These are phyloP conservation scores for Cavia porcellus DNA, from an alignment of 2,113 vertebrate genomes.

Conservation along the genomic window DNA sequence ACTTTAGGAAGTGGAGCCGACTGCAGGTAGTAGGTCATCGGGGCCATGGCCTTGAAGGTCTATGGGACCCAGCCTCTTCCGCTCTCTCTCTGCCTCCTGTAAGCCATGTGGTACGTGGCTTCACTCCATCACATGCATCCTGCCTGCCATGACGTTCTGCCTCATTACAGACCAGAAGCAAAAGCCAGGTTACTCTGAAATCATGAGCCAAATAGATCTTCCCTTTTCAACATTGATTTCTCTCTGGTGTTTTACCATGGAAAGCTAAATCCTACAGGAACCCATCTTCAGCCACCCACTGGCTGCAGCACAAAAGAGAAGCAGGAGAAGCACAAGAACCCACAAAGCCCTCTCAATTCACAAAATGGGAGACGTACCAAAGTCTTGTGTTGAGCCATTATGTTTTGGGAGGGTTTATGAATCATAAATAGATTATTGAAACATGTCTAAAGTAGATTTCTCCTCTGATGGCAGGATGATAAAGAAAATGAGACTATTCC, in stretches of 20 bases:
- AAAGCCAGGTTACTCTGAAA: background rate
- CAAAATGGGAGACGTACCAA: background rate
- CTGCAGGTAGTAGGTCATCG: background rate
- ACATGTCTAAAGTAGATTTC: background rate
- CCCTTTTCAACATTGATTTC: background rate
- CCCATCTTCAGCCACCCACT: background rate
- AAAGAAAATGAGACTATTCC: background rate
- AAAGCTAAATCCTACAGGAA: background rate
- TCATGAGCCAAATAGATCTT: background rate
- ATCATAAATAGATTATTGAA: background rate
- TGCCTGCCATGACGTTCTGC: background rate
- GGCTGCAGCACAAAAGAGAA: background rate
- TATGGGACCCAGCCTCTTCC: background rate
- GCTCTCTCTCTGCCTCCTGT: background rate
- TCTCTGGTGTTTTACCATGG: background rate
- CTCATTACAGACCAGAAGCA: background rate
- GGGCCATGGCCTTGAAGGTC: background rate
- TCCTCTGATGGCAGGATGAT: background rate
- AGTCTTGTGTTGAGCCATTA: background rate
- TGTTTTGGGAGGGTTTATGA: background rate
- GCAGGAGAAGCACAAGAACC: background rate
- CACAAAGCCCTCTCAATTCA: background rate
- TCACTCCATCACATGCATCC: background rate
- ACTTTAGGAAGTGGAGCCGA: background rate
- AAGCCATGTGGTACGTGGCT: background rate